Evolutionary conservation across 2,888 invertebrate species (phyloP).

Genomic region (Furcula furcula): DNA sequence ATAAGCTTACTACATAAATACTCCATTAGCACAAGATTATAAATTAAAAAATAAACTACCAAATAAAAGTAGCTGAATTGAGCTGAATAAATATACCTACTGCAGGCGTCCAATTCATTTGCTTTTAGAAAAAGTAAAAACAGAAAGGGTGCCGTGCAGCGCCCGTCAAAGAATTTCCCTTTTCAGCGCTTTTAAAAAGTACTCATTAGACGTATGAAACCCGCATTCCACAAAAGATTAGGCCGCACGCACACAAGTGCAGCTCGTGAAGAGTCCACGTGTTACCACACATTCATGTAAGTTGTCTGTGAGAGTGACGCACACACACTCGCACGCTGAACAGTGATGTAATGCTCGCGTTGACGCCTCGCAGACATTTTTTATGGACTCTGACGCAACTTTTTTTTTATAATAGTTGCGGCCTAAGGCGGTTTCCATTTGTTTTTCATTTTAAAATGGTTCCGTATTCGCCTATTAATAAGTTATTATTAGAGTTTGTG

Average conservation of each 20-base stretch:
- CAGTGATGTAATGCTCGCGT: constrained; percentile 73
- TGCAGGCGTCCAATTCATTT: constrained; percentile 34
- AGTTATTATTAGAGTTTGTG: no score
- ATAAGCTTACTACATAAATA: not conserved
- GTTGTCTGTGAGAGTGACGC: constrained; percentile 33
- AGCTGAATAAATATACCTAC: no score
- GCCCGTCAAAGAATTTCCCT: constrained; percentile 60
- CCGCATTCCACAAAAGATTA: constrained; percentile 79
- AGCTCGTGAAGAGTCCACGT: constrained; percentile 25
- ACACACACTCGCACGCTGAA: constrained; percentile 27
- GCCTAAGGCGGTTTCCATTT: constrained; percentile 49
- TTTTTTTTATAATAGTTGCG: constrained; percentile 69
- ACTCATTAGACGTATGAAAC: constrained; percentile 72
- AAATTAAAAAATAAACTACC: constrained; percentile 21
- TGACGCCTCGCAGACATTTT: constrained; percentile 80
- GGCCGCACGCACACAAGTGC: constrained; percentile 48
- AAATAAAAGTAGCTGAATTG: no score
- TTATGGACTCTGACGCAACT: constrained; percentile 78
- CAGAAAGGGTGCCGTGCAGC: constrained; percentile 24
- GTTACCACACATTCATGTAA: constrained; percentile 33
- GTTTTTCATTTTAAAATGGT: constrained; percentile 16
- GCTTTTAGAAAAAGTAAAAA: constrained; percentile 34
- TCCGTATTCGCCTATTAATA: constrained; percentile 14
- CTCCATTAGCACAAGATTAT: constrained; percentile 6
- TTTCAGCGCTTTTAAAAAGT: constrained; percentile 69